Percentiles rank a stretch among this genome's conserved stretches.
Conservation (phyloP, 2,797 vertebrate genomes). For the Margarornis squamiger region DNA sequence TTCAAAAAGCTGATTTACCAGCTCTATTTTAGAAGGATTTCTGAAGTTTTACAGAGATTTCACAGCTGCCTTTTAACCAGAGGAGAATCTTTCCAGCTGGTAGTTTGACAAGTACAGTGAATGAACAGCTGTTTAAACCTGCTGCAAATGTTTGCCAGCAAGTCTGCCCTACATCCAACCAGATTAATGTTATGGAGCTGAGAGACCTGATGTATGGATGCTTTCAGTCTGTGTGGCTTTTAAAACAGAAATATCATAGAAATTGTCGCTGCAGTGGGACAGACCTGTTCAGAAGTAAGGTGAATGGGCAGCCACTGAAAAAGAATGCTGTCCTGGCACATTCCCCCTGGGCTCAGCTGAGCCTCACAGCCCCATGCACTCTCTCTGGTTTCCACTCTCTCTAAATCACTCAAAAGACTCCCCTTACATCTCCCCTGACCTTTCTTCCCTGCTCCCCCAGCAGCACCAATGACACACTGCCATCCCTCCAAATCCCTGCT, state of each 20-base stretch:
- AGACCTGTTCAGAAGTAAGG: constrained; percentile 1
- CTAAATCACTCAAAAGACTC: not conserved
- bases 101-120: not conserved
- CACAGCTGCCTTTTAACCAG: not conserved
- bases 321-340: constrained; percentile 50
- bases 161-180: not conserved
- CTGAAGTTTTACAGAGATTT: not conserved
- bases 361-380: not conserved
- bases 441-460: not conserved
- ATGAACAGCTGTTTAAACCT: constrained; percentile 24
- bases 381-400: not conserved
- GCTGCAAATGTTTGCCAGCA: not conserved
- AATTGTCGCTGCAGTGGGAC: not conserved
- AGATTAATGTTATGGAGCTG: not conserved
- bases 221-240: not conserved
- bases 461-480: not conserved
- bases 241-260: not conserved
- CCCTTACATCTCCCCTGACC: not conserved
- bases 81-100: not conserved
- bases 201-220: not conserved
- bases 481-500: not conserved
- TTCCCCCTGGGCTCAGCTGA: not conserved
- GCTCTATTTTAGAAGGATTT: not conserved
- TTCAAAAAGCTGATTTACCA: not conserved
- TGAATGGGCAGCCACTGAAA: not conserved